These are phyloP conservation scores for Ascaphus truei DNA, from an alignment of 2,113 vertebrate species.

Conservation along the genomic window DNA sequence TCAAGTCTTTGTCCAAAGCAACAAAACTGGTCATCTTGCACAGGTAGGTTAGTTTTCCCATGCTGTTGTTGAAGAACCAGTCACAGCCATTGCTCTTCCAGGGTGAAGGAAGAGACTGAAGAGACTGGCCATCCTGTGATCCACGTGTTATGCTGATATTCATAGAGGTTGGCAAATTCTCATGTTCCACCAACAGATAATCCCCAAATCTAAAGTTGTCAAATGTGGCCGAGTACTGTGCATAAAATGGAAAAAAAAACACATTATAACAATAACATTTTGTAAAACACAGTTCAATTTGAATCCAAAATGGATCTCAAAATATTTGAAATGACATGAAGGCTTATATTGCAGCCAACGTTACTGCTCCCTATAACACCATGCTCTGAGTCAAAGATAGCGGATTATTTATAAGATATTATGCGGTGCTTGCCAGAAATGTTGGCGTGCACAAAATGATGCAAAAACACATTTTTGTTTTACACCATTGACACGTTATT, in stretches of 20 bases:
- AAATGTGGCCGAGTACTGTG: slow-evolving; percentile 61
- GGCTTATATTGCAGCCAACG: too few species aligned
- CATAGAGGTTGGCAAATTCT: slow-evolving; percentile 29
- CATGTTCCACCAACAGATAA: slow-evolving; percentile 56
- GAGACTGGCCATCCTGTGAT: slow-evolving; percentile 39
- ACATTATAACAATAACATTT: neutral
- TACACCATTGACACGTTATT: too few species aligned
- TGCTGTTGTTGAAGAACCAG: slow-evolving; percentile 51
- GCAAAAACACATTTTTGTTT: too few species aligned
- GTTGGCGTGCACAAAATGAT: too few species aligned
- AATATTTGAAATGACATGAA: too few species aligned
- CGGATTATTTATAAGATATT: too few species aligned
- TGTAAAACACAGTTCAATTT: too few species aligned
- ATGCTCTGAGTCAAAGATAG: too few species aligned
- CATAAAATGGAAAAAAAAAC: slow-evolving; percentile 15
- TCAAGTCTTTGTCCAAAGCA: too few species aligned
- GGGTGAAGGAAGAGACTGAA: slow-evolving; percentile 26
- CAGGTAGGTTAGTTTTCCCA: slow-evolving; percentile 54
- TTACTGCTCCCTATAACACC: too few species aligned
- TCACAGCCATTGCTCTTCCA: slow-evolving; percentile 50
- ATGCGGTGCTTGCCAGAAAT: too few species aligned
- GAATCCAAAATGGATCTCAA: too few species aligned
- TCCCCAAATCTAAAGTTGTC: slow-evolving; percentile 50
- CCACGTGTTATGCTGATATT: slow-evolving; percentile 52
- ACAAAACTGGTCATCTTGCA: slow-evolving; percentile 51